Evolutionary conservation across 1,140 invertebrate species (phyloP), one percentile per base, ranked within the genome.

Genomic region (Atta colombica): DNA sequence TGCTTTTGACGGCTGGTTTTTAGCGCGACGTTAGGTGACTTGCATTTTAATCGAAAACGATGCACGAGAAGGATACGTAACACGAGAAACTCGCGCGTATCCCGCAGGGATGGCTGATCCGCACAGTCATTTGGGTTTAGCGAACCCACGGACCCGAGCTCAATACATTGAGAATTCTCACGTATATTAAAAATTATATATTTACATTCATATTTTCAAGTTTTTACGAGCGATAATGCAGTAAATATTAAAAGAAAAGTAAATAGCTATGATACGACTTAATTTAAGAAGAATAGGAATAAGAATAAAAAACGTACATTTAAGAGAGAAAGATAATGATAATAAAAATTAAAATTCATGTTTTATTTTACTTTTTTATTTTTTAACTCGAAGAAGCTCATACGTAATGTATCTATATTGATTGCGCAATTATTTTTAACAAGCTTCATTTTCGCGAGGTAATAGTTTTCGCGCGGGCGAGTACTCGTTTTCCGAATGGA

Each of bases 21-120:
- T 51, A 84, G n/a, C 8, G 14, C n/a, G 49, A 69, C 16, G 69
- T 84, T 49, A 74, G 39, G n/a, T 49, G 68, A 84, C 80, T 74
- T 75, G 69, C 69, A 61, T 18, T 74, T 60, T 74, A 68, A 82
- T 45, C 5, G 31, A 21, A 61, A 45, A 35, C 28, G 21, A 80
- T n/a, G 18, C 35, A n/a, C 53, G 10, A n/a, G 63, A 35, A 31
- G 60, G 61, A 12, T 65, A n/a, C n/a, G 18, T 65, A 65, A 65
- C 4, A 25, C 14, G 16, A 55, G 60, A 51, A 65, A 65, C 12
- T 12, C 53, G n/a, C n/a, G 53, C 49, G 8, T 51, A 71, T 71
- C 5, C 21, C 45, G 66, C 21, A 49, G 66, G 39, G 39, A 51
- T 49, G 66, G 18, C 39, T 69, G 39, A 69, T 25, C 66, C 14